A percentile compares a stretch with the other conserved stretches of the same genome.
These are phyloP conservation scores for Nyctereutes procyonoides DNA, from an alignment of 2,113 vertebrate species.

Conservation along the genomic window DNA sequence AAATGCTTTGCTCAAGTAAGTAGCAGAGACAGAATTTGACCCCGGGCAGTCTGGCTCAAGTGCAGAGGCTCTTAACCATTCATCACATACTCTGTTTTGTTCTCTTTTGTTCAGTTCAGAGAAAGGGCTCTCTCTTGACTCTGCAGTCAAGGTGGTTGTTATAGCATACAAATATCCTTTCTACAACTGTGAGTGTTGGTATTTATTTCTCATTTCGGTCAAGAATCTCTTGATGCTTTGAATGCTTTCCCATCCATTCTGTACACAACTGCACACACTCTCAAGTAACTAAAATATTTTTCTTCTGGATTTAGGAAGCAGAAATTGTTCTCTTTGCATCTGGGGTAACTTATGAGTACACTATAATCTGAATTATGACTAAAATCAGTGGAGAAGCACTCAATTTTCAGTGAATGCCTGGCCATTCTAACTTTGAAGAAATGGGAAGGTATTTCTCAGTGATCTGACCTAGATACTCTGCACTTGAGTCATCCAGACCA, in stretches of 20 bases:
- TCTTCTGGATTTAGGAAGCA: constrained; percentile 50
- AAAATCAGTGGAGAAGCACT: background rate
- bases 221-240: constrained; percentile 53
- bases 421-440: constrained; percentile 19
- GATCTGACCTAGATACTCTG: background rate
- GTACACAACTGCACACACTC: background rate
- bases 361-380: constrained; percentile 28
- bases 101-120: background rate
- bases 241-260: background rate
- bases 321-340: constrained; percentile 38
- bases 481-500: background rate
- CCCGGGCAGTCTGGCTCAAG: background rate
- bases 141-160: background rate
- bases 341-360: background rate
- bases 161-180: background rate
- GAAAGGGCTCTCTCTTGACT: background rate
- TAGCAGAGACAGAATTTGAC: constrained; percentile 34
- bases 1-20: constrained; percentile 27
- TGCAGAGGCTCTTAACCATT: background rate
- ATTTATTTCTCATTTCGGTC: constrained; percentile 44
- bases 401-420: background rate
- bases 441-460: background rate
- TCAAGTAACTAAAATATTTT: constrained; percentile 59
- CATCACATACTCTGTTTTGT: background rate
- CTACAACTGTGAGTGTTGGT: background rate